Percentiles rank a stretch among this genome's conserved stretches.
Evolutionary conservation across 1,140 invertebrate species (phyloP).

Genomic region (Lepidotrigona ventralis): DNA sequence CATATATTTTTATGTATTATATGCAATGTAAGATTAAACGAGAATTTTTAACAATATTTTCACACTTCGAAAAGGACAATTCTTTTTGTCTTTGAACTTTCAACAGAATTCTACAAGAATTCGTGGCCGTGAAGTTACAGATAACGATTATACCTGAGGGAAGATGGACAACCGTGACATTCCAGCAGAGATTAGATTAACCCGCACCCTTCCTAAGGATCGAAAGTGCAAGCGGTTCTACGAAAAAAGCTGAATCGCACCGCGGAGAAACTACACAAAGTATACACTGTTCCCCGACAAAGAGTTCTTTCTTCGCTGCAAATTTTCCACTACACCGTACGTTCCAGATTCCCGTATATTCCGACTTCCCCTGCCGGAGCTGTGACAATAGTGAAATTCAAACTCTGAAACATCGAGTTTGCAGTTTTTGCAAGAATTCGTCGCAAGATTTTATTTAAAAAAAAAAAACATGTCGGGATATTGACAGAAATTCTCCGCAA

Average conservation of each 20-base stretch:
- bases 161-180: slow-evolving; percentile 4
- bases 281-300: not conserved
- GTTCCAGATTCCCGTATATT: not conserved
- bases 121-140: not conserved
- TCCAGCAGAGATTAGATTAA: slow-evolving; percentile 32
- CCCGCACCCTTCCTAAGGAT: not conserved
- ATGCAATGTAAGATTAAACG: not conserved
- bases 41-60: not conserved
- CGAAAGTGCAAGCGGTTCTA: slow-evolving; percentile 14
- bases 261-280: not conserved
- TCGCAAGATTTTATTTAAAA: too few relatives aligned
- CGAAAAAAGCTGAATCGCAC: not conserved
- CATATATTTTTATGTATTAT: too few relatives aligned
- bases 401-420: too few relatives aligned
- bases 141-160: slow-evolving; percentile 4
- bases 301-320: not conserved
- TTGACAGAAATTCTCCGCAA: not conserved
- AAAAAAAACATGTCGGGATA: too few relatives aligned
- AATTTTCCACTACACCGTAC: not conserved
- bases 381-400: too few relatives aligned
- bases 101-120: not conserved
- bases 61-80: not conserved
- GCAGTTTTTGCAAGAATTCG: too few relatives aligned
- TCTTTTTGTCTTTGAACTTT: not conserved
- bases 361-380: too few relatives aligned